These are phyloP conservation scores for Corvus hawaiiensis DNA, from an alignment of 2,113 vertebrate genomes.

Conservation along the genomic window DNA sequence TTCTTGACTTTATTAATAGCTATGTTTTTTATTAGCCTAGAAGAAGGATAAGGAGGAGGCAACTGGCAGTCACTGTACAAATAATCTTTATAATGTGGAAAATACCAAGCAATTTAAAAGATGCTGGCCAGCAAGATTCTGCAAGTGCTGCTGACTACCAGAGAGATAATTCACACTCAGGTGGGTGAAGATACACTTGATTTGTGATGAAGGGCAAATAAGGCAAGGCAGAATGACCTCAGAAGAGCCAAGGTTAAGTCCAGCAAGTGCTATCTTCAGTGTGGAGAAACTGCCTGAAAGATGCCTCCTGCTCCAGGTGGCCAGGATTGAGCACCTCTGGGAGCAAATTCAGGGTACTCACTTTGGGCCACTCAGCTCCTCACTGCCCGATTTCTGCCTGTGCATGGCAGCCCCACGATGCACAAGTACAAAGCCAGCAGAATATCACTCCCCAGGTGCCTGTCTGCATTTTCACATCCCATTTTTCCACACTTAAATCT, in stretches of 20 bases:
- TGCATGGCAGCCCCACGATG: accelerated
- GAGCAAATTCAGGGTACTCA: neutral
- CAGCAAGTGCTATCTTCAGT: neutral
- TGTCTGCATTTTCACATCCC: neutral
- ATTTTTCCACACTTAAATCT: neutral
- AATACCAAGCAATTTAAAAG: neutral
- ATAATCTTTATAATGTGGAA: neutral
- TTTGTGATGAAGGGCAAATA: neutral
- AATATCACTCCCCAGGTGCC: neutral
- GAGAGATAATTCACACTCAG: neutral
- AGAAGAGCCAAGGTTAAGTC: neutral
- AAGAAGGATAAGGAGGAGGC: neutral
- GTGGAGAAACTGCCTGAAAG: neutral
- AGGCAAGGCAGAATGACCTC: neutral
- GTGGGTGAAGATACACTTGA: neutral
- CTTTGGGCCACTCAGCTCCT: neutral
- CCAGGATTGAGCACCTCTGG: neutral
- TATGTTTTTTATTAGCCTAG: neutral
- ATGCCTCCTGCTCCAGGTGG: neutral
- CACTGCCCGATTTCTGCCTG: accelerated
- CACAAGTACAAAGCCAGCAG: neutral
- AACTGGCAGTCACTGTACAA: neutral
- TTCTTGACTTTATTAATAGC: neutral
- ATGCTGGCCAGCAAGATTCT: neutral
- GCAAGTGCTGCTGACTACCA: neutral